Conservation (phyloP, 92 coral and sea anemone genomes). For the Muricea muricata region DNA sequence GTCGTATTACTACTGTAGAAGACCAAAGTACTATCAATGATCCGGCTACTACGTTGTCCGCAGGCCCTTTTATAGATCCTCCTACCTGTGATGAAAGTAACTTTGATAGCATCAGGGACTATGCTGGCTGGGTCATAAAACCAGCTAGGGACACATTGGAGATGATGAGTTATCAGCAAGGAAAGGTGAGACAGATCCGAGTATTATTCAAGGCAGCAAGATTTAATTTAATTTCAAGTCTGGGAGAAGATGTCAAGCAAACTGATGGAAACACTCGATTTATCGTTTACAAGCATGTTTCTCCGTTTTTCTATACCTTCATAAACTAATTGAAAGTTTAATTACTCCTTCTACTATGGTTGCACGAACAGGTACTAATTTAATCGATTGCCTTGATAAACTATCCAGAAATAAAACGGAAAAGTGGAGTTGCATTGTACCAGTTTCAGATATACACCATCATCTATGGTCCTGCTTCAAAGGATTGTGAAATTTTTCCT, state of each 20-base stretch:
- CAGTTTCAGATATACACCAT: constrained; percentile 1
- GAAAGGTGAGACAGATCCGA: neutral
- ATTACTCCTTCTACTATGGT: neutral
- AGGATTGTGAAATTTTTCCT: neutral
- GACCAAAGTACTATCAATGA: neutral
- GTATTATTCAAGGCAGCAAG: neutral
- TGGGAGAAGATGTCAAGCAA: neutral
- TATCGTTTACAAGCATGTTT: neutral
- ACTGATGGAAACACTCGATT: neutral
- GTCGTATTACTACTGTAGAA: neutral
- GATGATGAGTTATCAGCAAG: neutral
- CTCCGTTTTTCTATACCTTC: neutral
- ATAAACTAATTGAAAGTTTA: neutral
- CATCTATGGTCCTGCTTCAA: neutral
- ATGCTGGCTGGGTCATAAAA: constrained; percentile 19
- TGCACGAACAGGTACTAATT: neutral
- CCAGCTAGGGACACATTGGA: constrained; percentile 4
- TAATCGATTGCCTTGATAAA: neutral
- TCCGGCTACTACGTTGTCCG: neutral
- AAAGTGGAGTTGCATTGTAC: neutral
- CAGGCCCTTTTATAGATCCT: neutral
- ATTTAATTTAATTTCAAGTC: neutral
- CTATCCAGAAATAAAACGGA: neutral
- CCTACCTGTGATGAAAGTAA: constrained; percentile 13
- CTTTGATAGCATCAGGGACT: constrained; percentile 1